Conservation (phyloP, 2,797 vertebrate genomes). For the Neosalanx taihuensis region DNA sequence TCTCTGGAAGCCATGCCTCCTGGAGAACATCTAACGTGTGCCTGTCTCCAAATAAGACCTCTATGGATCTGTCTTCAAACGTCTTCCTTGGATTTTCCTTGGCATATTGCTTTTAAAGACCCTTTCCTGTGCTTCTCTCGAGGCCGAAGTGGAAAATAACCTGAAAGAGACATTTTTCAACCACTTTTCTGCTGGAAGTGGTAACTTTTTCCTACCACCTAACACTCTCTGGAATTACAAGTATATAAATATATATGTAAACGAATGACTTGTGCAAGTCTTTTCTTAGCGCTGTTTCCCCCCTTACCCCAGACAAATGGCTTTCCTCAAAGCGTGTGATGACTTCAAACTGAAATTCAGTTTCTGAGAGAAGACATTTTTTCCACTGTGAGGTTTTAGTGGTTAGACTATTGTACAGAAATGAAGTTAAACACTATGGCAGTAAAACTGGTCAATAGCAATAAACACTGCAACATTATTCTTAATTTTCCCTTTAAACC, state of each 20-base stretch:
- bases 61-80: constrained; percentile 16
- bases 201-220: constrained; percentile 13
- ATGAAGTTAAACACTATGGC: background rate
- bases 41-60: constrained; percentile 14
- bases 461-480: background rate
- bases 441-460: background rate
- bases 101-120: background rate
- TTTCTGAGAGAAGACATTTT: background rate
- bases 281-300: background rate
- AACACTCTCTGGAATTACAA: constrained; percentile 21
- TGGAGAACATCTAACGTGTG: constrained; percentile 10
- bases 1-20: background rate
- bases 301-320: background rate
- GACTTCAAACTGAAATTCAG: constrained; percentile 4
- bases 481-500: background rate
- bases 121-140: background rate
- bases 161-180: constrained; percentile 5
- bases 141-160: constrained; percentile 27
- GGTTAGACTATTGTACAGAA: background rate
- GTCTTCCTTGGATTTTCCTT: background rate
- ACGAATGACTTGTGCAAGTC: constrained; percentile 2
- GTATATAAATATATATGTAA: background rate
- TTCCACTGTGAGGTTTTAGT: background rate
- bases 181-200: constrained; percentile 2
- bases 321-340: constrained; percentile 6